Conservation (phyloP, 2,113 vertebrate species). For the Picathartes gymnocephalus region DNA sequence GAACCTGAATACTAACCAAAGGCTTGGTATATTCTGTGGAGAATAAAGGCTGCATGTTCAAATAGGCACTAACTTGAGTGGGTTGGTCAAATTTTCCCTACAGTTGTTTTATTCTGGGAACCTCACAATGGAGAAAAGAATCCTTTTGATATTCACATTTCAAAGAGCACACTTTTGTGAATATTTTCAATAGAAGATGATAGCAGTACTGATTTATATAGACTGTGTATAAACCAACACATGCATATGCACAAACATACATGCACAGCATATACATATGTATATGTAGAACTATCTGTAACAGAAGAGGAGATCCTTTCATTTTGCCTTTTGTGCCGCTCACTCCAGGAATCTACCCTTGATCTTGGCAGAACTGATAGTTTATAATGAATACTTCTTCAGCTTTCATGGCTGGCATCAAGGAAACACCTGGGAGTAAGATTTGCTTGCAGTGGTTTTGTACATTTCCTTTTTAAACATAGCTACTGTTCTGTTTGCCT, state of each 20-base stretch:
- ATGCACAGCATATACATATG: constrained; percentile 45
- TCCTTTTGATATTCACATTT: constrained; percentile 48
- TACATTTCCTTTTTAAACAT: neutral
- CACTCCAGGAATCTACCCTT: constrained; percentile 59
- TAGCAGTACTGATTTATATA: neutral
- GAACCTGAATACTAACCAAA: neutral
- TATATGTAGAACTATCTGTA: constrained; percentile 23
- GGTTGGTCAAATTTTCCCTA: constrained; percentile 10
- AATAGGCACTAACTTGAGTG: neutral
- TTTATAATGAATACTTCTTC: constrained; percentile 57
- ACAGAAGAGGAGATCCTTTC: constrained; percentile 31
- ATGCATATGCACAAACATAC: constrained; percentile 33
- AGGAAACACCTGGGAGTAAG: constrained; percentile 54
- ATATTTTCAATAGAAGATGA: constrained; percentile 43
- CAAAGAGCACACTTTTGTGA: constrained; percentile 28
- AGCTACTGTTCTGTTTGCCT: constrained; percentile 1
- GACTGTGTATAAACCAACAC: constrained; percentile 19
- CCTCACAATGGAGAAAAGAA: neutral
- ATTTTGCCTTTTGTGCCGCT: constrained; percentile 45
- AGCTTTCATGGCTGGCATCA: constrained; percentile 48
- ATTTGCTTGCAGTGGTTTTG: constrained; percentile 15
- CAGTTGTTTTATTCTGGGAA: constrained; percentile 14
- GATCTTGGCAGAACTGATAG: constrained; percentile 56
- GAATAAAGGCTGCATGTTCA: constrained; percentile 6
- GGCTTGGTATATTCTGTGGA: neutral